Evolutionary conservation across 2,113 vertebrate genomes (phyloP).

Genomic region (Phainopepla nitens): DNA sequence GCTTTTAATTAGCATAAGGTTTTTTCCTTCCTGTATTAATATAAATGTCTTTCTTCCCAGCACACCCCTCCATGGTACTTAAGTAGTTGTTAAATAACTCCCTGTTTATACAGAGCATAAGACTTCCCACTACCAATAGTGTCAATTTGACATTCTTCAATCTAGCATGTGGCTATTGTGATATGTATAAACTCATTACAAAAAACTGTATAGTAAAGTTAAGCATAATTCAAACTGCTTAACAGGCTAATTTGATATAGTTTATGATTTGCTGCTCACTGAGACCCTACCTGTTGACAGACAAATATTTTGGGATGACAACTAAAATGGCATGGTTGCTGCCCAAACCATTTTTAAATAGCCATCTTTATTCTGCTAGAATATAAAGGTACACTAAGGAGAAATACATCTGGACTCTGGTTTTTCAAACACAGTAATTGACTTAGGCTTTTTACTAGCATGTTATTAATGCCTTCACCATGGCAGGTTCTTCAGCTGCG

Average conservation of each 20-base stretch:
- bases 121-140: not conserved
- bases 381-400: not conserved
- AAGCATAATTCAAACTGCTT: not conserved
- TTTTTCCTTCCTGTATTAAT: not conserved
- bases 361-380: not conserved
- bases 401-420: fast-evolving
- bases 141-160: not conserved
- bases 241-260: not conserved
- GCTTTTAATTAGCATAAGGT: not conserved
- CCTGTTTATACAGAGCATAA: not conserved
- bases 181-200: not conserved
- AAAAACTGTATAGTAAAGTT: not conserved
- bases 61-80: fast-evolving
- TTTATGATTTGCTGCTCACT: not conserved
- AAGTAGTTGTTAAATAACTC: not conserved
- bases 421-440: not conserved
- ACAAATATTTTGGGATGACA: not conserved
- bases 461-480: not conserved
- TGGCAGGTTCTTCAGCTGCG: not conserved
- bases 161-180: not conserved
- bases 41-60: not conserved
- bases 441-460: not conserved
- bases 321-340: not conserved
- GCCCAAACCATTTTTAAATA: not conserved
- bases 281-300: not conserved